Percentiles rank a stretch among this genome's conserved stretches.
These are phyloP conservation scores for Dermolepida albohirtum DNA, from an alignment of 2,888 invertebrate species.

Conservation along the genomic window DNA sequence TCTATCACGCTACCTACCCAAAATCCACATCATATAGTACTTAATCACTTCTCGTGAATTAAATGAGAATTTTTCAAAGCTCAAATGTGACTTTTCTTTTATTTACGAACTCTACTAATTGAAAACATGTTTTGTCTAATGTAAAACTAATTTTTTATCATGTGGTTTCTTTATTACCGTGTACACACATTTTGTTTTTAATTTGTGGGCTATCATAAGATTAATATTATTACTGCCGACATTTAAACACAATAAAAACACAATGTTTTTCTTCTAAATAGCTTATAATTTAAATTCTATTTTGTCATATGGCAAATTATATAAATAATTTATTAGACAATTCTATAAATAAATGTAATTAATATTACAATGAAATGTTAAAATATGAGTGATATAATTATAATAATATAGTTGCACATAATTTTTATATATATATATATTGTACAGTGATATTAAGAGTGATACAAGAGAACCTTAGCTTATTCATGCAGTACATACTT, in stretches of 20 bases:
- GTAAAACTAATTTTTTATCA: too few species aligned
- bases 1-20: too few species aligned
- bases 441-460: constrained; percentile 29
- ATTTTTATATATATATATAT: constrained; percentile 7
- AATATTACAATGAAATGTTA: constrained; percentile 16
- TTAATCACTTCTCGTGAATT: too few species aligned
- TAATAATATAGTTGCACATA: constrained; percentile 31
- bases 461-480: constrained; percentile 33
- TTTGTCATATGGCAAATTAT: constrained; percentile 30
- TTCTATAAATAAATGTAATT: constrained; percentile 24
- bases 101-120: too few species aligned
- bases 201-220: too few species aligned
- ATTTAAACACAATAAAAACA: constrained; percentile 1
- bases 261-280: constrained; percentile 13
- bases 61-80: too few species aligned
- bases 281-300: constrained; percentile 2
- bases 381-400: constrained; percentile 13
- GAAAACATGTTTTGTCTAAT: too few species aligned
- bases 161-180: too few species aligned
- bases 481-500: constrained; percentile 14
- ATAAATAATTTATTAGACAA: constrained; percentile 21
- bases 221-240: too few species aligned
- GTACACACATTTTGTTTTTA: too few species aligned
- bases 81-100: too few species aligned
- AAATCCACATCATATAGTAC: too few species aligned